Percentiles rank a stretch among this genome's conserved stretches.
Conservation (phyloP, 2,888 invertebrate species). For the Diachrysia chrysitis region DNA sequence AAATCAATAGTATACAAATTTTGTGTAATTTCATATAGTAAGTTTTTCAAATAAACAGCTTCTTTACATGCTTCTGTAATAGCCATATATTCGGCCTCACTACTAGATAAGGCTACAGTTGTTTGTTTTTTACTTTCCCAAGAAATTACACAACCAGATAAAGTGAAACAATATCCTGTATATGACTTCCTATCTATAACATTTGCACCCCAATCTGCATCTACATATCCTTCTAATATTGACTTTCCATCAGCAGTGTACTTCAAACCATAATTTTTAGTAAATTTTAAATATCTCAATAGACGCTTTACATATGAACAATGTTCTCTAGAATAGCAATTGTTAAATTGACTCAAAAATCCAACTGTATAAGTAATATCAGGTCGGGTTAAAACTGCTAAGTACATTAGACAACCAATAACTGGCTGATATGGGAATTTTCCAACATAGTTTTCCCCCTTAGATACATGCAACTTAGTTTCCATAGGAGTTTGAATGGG, state of each 20-base stretch:
- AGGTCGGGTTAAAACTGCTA: conserved; percentile 13
- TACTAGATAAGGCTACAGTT: conserved; percentile 20
- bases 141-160: conserved; percentile 14
- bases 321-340: conserved; percentile 8
- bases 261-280: conserved; percentile 14
- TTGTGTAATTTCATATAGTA: conserved; percentile 34
- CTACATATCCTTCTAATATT: conserved; percentile 31
- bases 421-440: conserved; percentile 5
- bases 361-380: conserved; percentile 13
- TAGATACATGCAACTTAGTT: too few relatives aligned
- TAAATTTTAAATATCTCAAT: conserved; percentile 12
- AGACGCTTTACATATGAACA: conserved; percentile 17
- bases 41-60: conserved; percentile 40
- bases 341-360: conserved; percentile 15
- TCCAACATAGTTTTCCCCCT: too few relatives aligned
- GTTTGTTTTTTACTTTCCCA: conserved; percentile 18
- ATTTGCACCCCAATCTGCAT: conserved; percentile 39
- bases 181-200: conserved; percentile 20
- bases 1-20: conserved; percentile 19
- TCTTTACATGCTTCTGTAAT: conserved; percentile 44
- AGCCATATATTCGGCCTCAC: conserved; percentile 31
- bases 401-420: conserved; percentile 14
- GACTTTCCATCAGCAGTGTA: conserved; percentile 5
- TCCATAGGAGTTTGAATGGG: too few relatives aligned
- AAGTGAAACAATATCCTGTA: conserved; percentile 22